Evolutionary conservation across 2,797 vertebrate genomes (phyloP).

Genomic region (Hydrolagus colliei): DNA sequence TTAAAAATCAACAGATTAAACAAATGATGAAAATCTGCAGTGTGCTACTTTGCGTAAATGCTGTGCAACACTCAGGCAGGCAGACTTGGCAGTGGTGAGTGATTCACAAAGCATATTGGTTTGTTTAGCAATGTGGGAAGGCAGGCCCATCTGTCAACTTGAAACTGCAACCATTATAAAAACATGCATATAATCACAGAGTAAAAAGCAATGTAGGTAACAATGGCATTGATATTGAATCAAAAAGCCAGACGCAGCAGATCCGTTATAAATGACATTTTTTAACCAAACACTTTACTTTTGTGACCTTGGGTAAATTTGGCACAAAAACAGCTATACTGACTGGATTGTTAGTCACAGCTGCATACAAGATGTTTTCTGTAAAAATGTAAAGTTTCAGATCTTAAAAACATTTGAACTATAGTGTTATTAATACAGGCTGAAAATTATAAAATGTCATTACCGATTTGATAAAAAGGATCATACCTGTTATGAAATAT

Average conservation of each 20-base stretch:
- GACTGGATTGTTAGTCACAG: too few relatives aligned
- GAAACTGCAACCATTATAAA: slow-evolving; percentile 19
- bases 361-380: not conserved
- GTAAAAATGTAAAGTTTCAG: not conserved
- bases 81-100: not conserved
- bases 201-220: slow-evolving; percentile 14
- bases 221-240: slow-evolving; percentile 10
- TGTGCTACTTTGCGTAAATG: too few relatives aligned
- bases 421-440: too few relatives aligned
- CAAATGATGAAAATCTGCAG: not conserved
- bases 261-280: not conserved
- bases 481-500: too few relatives aligned
- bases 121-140: not conserved
- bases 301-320: not conserved
- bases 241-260: not conserved
- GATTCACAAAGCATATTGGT: slow-evolving; percentile 18
- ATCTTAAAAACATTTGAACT: not conserved
- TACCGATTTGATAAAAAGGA: too few relatives aligned
- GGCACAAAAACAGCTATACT: not conserved
- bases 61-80: not conserved
- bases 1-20: not conserved
- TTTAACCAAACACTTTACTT: not conserved
- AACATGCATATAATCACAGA: slow-evolving; percentile 19
- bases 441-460: too few relatives aligned
- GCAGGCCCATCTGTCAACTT: slow-evolving; percentile 21